Conservation (phyloP, 2,113 vertebrate genomes). For the Tauraco erythrolophus region DNA sequence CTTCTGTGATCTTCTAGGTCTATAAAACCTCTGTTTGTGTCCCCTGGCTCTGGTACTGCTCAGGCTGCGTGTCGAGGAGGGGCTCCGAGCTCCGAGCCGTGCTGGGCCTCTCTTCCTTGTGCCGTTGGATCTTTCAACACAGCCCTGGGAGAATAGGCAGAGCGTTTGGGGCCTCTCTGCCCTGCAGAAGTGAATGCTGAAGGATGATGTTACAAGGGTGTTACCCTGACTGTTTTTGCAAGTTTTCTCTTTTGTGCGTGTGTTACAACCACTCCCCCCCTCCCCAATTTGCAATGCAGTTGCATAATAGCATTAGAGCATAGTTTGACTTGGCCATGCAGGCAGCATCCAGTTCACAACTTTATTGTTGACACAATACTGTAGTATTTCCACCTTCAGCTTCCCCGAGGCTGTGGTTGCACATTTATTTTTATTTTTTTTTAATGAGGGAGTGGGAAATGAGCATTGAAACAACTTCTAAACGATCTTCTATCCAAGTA, state of each 20-base stretch:
- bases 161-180: conserved; percentile 11
- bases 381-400: neutral
- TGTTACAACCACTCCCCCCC: neutral
- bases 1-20: neutral
- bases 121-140: neutral
- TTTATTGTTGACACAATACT: neutral
- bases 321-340: neutral
- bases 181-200: neutral
- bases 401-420: neutral
- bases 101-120: neutral
- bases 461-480: neutral
- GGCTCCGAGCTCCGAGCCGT: neutral
- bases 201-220: conserved; percentile 52
- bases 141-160: neutral
- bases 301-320: conserved; percentile 11
- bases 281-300: neutral
- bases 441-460: neutral
- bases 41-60: neutral
- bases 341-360: neutral
- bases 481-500: accelerated
- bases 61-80: neutral
- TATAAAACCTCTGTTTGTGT: neutral
- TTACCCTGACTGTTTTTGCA: neutral
- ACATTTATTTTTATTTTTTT: neutral
- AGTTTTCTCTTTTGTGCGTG: conserved; percentile 3